These are phyloP conservation scores for Drosophila mayri DNA, from an alignment of 1,140 invertebrate genomes.

Conservation along the genomic window DNA sequence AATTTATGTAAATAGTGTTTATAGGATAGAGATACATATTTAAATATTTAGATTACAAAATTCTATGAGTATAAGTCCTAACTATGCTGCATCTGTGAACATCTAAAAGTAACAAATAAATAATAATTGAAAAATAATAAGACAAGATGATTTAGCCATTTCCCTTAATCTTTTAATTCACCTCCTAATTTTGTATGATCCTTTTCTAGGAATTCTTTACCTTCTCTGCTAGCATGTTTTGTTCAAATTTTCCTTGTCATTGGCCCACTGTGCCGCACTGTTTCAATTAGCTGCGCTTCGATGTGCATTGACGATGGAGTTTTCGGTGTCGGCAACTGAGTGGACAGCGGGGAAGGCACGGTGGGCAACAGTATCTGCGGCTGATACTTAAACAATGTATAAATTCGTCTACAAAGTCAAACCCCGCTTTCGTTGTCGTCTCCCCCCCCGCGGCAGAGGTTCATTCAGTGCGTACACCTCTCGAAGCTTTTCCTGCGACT, in stretches of 20 bases:
- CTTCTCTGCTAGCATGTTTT: neutral
- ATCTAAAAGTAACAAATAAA: no score
- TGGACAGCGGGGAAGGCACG: constrained; percentile 24
- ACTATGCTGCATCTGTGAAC: no score
- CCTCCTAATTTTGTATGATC: neutral
- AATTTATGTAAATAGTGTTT: neutral
- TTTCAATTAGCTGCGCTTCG: constrained; percentile 82
- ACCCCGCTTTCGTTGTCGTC: neutral
- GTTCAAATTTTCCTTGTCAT: neutral
- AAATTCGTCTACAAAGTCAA: constrained; percentile 77
- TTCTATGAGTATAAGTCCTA: no score
- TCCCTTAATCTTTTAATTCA: neutral
- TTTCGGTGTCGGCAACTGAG: constrained; percentile 69
- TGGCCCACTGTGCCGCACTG: constrained; percentile 63
- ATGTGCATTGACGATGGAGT: constrained; percentile 74
- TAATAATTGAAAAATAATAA: no score
- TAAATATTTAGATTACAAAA: no score
- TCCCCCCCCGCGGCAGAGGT: constrained; percentile 1
- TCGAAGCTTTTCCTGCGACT: constrained; percentile 10
- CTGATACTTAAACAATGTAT: constrained; percentile 82
- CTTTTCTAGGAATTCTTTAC: no score
- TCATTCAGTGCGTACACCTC: constrained; percentile 54
- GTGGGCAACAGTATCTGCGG: constrained; percentile 57
- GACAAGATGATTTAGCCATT: no score
- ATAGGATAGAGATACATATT: no score